Conservation (phyloP, 2,113 vertebrate species). For the Microcebus griseorufus region DNA sequence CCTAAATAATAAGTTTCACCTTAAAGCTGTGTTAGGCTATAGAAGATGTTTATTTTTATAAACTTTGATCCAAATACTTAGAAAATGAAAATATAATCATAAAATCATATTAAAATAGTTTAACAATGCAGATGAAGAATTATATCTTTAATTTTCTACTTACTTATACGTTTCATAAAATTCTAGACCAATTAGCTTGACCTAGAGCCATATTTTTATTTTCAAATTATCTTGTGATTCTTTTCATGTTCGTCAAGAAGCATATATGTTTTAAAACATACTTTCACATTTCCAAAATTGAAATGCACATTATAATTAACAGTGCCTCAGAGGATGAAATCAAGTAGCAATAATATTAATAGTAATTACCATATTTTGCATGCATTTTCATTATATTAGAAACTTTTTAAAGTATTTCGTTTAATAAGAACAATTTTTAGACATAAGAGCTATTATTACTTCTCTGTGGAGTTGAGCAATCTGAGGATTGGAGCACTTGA, state of each 20-base stretch:
- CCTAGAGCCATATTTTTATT: neutral
- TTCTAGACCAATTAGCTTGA: neutral
- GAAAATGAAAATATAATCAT: neutral
- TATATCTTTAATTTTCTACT: neutral
- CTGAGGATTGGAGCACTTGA: neutral
- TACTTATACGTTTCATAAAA: neutral
- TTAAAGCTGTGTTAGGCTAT: neutral
- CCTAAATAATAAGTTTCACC: neutral
- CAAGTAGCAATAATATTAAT: neutral
- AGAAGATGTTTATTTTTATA: neutral
- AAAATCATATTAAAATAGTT: neutral
- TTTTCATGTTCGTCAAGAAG: neutral
- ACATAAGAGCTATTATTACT: neutral
- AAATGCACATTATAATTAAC: neutral
- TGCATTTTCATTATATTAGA: neutral
- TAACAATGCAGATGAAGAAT: neutral
- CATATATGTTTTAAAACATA: neutral
- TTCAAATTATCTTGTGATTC: neutral
- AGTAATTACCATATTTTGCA: neutral
- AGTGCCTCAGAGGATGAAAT: neutral
- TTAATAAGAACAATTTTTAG: neutral
- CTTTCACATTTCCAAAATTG: neutral
- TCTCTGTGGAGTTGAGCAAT: neutral
- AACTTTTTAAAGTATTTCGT: neutral
- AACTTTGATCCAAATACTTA: neutral